A percentile compares a stretch with the other conserved stretches of the same genome.
Conservation (phyloP, 2,797 vertebrate genomes). For the Amniataba percoides region DNA sequence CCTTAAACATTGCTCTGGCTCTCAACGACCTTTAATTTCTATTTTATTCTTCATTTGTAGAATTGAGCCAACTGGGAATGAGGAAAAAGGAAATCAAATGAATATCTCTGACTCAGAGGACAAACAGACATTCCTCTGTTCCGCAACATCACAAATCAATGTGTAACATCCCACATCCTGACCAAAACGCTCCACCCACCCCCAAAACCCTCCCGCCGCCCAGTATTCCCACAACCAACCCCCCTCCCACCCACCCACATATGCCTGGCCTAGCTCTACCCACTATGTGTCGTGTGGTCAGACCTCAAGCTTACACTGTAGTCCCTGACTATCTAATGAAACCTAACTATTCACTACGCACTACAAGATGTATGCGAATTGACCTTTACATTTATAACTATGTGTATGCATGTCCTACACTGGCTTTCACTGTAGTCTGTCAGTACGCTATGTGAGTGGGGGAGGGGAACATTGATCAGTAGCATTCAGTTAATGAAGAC, state of each 20-base stretch:
- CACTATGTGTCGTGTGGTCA: constrained; percentile 70
- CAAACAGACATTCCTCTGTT: constrained; percentile 56
- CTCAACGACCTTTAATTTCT: constrained; percentile 5
- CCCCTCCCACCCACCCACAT: constrained; percentile 73
- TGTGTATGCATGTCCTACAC: constrained; percentile 61
- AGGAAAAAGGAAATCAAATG: constrained; percentile 32
- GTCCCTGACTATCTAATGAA: constrained; percentile 26
- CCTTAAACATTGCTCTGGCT: constrained; percentile 6
- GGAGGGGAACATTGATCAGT: constrained; percentile 77
- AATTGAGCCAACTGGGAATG: neutral
- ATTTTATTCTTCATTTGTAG: neutral
- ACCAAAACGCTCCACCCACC: constrained; percentile 26
- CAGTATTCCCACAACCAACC: constrained; percentile 38
- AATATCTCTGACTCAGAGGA: constrained; percentile 63
- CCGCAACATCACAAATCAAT: constrained; percentile 66
- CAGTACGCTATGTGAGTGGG: constrained; percentile 85
- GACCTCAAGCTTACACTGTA: constrained; percentile 44
- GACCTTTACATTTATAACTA: constrained; percentile 26
- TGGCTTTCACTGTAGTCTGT: constrained; percentile 88
- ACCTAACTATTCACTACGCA: constrained; percentile 23
- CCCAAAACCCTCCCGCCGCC: constrained; percentile 14
- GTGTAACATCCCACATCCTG: constrained; percentile 60
- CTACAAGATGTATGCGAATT: constrained; percentile 7
- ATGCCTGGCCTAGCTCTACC: constrained; percentile 79
- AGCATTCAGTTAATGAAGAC: constrained; percentile 74